A percentile compares a stretch with the other conserved stretches of the same genome.
These are phyloP conservation scores for Hirudinaria manillensis DNA, from an alignment of 2,888 invertebrate species.

Conservation along the genomic window DNA sequence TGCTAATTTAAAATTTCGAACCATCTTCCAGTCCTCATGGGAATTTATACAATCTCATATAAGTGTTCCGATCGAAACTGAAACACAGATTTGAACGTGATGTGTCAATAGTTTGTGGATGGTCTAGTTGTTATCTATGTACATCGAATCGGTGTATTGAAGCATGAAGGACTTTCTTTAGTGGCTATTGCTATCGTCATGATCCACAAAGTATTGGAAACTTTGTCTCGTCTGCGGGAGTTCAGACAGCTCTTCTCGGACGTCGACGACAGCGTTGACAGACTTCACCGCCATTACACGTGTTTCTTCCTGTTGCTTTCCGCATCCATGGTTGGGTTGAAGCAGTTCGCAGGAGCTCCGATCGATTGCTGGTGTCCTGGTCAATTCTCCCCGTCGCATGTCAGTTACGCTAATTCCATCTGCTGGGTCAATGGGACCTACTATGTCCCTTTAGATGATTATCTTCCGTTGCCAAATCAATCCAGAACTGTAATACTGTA, in stretches of 20 bases:
- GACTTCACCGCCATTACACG: slow-evolving; percentile 52
- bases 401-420: slow-evolving; percentile 58
- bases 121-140: no score
- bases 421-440: slow-evolving; percentile 59
- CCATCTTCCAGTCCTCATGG: no score
- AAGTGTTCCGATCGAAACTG: no score
- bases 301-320: slow-evolving; percentile 52
- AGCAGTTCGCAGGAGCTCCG: slow-evolving; percentile 54
- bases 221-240: slow-evolving; percentile 40
- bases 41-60: no score
- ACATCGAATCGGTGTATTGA: no score
- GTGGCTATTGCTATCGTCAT: not conserved
- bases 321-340: slow-evolving; percentile 51
- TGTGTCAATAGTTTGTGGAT: no score
- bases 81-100: no score
- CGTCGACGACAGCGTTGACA: slow-evolving; percentile 53
- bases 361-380: slow-evolving; percentile 61
- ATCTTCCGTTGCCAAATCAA: slow-evolving; percentile 51
- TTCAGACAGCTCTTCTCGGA: slow-evolving; percentile 46
- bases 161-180: no score
- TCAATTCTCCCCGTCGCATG: slow-evolving; percentile 55
- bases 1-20: no score
- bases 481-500: slow-evolving; percentile 50
- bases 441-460: slow-evolving; percentile 55
- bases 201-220: slow-evolving; percentile 35